Conservation (phyloP, 2,113 vertebrate genomes). For the Amphiprion ocellaris region DNA sequence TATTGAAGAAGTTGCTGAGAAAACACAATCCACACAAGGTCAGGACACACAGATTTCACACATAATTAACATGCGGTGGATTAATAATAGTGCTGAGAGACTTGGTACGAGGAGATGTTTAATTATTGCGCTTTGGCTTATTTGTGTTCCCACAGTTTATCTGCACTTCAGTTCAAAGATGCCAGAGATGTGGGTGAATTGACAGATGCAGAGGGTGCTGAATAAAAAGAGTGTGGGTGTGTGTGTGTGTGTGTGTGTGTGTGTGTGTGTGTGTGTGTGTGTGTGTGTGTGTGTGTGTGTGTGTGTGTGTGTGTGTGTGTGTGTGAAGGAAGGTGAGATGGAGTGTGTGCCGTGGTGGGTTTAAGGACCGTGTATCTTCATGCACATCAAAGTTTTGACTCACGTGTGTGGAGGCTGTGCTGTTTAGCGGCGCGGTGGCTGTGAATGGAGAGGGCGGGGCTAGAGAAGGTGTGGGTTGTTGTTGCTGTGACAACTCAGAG, state of each 20-base stretch:
- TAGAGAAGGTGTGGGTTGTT: conserved; percentile 68
- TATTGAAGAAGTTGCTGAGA: conserved; percentile 35
- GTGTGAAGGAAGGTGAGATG: neutral
- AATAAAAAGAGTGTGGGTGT: neutral
- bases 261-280: neutral
- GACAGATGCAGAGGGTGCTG: conserved; percentile 10
- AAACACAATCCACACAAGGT: conserved; percentile 62
- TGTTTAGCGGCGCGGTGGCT: conserved; percentile 73
- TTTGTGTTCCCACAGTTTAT: conserved; percentile 66
- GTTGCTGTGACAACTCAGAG: conserved; percentile 77
- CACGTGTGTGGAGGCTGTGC: conserved; percentile 77
- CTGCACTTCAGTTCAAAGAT: conserved; percentile 57
- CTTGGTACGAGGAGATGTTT: conserved; percentile 52
- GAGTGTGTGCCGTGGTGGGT: conserved; percentile 9
- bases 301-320: neutral
- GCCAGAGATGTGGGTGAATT: conserved; percentile 32
- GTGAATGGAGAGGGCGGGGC: conserved; percentile 79
- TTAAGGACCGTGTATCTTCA: conserved; percentile 21
- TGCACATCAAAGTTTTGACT: conserved; percentile 54
- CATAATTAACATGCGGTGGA: conserved; percentile 63
- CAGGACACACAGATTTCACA: conserved; percentile 56
- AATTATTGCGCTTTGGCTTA: conserved; percentile 68
- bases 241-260: neutral
- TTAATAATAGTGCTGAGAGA: conserved; percentile 62
- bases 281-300: neutral